phyloP scores from a whole-genome alignment of 2,113 vertebrate genomes.

The Crypturellus undulatus region DNA sequence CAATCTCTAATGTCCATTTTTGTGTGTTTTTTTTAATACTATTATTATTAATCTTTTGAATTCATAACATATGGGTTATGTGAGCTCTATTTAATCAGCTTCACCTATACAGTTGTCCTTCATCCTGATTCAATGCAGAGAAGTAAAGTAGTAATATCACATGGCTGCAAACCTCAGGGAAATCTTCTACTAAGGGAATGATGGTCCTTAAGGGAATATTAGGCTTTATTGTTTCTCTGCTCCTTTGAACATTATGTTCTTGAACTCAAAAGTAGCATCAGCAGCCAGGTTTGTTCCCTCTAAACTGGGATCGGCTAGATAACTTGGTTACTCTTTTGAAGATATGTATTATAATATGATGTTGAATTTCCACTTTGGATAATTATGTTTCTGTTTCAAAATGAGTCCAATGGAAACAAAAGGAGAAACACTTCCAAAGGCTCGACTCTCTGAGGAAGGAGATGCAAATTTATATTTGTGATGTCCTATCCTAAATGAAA shows the following conservation, averaged over 20 bases:
- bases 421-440: neutral
- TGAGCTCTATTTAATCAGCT: neutral
- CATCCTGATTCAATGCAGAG: slow-evolving; percentile 6
- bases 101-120: neutral
- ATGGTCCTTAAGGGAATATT: neutral
- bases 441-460: neutral
- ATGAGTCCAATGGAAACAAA: neutral
- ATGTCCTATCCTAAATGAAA: neutral
- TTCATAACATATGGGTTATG: neutral
- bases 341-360: neutral
- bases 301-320: neutral
- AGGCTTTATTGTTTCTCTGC: neutral
- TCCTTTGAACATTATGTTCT: neutral
- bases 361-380: neutral
- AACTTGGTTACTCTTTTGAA: neutral
- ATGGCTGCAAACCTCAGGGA: slow-evolving; percentile 45
- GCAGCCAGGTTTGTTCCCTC: neutral
- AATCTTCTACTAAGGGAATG: slow-evolving; percentile 13
- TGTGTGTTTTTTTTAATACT: neutral
- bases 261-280: neutral
- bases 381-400: neutral
- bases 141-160: slow-evolving; percentile 16
- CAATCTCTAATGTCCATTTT: neutral
- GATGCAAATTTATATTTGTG: neutral
- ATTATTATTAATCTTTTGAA: neutral